Base-by-base conservation (phyloP, 2,113 vertebrate species). In the Microcebus griseorufus region DNA sequence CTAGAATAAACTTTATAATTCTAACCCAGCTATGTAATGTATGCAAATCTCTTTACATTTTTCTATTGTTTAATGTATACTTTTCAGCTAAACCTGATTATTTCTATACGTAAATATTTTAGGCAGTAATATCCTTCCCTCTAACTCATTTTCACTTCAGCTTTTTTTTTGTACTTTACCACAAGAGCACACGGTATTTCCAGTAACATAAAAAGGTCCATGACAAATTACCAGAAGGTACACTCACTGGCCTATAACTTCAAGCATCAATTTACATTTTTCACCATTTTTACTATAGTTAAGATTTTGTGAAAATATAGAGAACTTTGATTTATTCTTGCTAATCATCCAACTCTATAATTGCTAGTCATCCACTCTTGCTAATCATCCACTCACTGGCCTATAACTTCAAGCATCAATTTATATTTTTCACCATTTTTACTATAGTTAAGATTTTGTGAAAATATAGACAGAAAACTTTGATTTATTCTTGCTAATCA, bases 391-490 rank as follows among this genome's bases (percentile, higher is more conserved):
- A n/a, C 23, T 83, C n/a, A 62, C n/a, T 86, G 51, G 42, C 9
- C 37, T 58, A 9, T 42, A 69, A 58, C 39, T 72, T 64, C 14
- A 72, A 82, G 32, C 27, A 53, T 72, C 14, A 67, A 32, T 79
- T 89, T 69, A 70, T 25, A 81, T 39, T 53, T 55, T 55, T 75
- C 1, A 76, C 5, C n/a, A n/a, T 70, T 85, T 34, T 62, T 92
- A 67, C 23, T 55, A 55, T 55, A 53, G 91, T 69, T 92, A 92
- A 94, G 6, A 53, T 94, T 94, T 94, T 88, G 72, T 92, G 72
- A 75, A 62, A 70, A 92, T 72, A 55, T 39, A 83, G 64, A 80
- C 79, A 48, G 22, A 83, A 22, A 55, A 13, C 53, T 88, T 87
- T 90, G 32, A 45, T 37, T 39, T 73, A 90, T 76, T 69, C 86